Evolutionary conservation across 2,888 invertebrate genomes (phyloP).

Genomic region (Chrysopilus asiliformis): DNA sequence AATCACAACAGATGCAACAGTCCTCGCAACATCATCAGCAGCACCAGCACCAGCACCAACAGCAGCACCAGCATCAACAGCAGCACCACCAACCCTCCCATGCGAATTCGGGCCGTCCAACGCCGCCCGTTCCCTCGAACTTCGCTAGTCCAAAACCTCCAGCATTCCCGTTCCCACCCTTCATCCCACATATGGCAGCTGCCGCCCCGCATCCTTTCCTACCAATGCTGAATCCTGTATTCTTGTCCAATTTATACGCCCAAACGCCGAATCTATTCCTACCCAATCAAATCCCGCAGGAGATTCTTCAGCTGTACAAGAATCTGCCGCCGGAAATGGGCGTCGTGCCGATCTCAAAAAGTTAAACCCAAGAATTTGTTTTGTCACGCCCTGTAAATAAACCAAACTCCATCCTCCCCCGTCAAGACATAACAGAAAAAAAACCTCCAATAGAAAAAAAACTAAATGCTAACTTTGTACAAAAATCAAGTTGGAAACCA

Average conservation of each 20-base stretch:
- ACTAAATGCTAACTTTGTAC: too few relatives aligned
- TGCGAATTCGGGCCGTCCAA: not conserved
- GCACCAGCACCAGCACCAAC: not conserved
- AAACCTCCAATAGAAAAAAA: too few relatives aligned
- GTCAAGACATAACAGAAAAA: too few relatives aligned
- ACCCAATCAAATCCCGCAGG: conserved; percentile 13
- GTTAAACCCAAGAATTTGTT: too few relatives aligned
- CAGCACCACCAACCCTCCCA: not conserved
- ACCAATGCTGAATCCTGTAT: conserved; percentile 14
- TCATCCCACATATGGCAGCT: conserved; percentile 10
- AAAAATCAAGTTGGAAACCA: too few relatives aligned
- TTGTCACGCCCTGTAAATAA: too few relatives aligned
- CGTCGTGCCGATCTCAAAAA: conserved; percentile 15
- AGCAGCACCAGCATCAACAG: not conserved
- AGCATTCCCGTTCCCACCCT: conserved; percentile 11
- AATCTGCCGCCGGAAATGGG: conserved; percentile 15
- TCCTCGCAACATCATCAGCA: not conserved
- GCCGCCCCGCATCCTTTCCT: conserved; percentile 12
- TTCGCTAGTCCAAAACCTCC: conserved; percentile 9
- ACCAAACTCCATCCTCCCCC: too few relatives aligned
- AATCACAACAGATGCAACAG: not conserved
- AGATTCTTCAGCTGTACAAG: conserved; percentile 15
- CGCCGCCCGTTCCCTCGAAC: conserved; percentile 5
- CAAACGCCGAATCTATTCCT: conserved; percentile 13
- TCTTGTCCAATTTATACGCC: conserved; percentile 13